Evolutionary conservation across 2,797 vertebrate genomes (phyloP).

Genomic region (Oceanodroma leucorhoa): DNA sequence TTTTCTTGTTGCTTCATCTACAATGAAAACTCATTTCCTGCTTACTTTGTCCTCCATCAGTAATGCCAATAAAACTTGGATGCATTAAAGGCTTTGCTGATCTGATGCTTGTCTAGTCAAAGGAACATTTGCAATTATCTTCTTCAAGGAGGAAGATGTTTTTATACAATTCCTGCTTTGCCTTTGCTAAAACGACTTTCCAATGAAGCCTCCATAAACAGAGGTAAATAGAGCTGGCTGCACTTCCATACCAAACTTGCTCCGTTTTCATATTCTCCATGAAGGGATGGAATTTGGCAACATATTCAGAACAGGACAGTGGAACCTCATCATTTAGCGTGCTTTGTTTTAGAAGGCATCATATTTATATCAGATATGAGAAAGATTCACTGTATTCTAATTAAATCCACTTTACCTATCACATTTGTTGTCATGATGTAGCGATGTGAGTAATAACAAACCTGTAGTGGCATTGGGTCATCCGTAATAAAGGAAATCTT

Average conservation of each 20-base stretch:
- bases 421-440: neutral
- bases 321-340: neutral
- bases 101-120: neutral
- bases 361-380: neutral
- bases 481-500: conserved; percentile 97
- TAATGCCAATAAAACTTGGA: neutral
- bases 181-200: neutral
- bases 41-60: neutral
- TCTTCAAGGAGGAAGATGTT: neutral
- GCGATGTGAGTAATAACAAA: conserved; percentile 43
- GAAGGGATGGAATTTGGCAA: neutral
- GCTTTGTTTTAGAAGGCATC: neutral
- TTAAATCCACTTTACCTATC: neutral
- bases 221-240: neutral
- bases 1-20: neutral
- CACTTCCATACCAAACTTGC: neutral
- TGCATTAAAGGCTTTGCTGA: neutral
- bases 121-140: neutral
- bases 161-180: neutral
- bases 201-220: neutral
- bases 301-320: neutral
- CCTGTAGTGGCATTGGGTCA: conserved; percentile 86
- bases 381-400: neutral
- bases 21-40: neutral
- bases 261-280: neutral